phyloP scores from a whole-genome alignment of 2,888 invertebrate species.

The Drosophila trichaetosa region DNA sequence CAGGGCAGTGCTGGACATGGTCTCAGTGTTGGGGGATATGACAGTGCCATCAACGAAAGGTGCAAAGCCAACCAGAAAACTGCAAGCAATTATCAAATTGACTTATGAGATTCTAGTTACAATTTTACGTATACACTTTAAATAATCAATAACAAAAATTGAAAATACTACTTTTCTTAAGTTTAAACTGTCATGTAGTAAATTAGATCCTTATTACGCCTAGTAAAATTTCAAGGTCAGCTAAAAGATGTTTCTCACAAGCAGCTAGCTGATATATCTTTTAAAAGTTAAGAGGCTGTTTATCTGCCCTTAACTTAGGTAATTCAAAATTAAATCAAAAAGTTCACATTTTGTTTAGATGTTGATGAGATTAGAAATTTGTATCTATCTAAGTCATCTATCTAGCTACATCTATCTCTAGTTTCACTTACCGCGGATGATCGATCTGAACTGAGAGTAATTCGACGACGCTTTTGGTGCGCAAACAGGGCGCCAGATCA shows the following conservation, averaged over 20 bases:
- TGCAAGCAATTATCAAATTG: conserved; percentile 39
- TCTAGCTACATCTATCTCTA: neutral
- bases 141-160: neutral
- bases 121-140: no score
- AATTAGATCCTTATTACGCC: accelerated
- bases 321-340: neutral
- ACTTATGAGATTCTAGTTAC: no score
- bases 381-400: neutral
- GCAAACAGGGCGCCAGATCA: conserved; percentile 93
- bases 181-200: no score
- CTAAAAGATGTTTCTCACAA: neutral
- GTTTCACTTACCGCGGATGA: conserved; percentile 87
- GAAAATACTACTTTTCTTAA: neutral
- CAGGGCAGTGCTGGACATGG: conserved; percentile 80
- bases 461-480: conserved; percentile 91
- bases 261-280: neutral
- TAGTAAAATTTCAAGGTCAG: neutral
- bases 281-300: neutral
- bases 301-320: neutral
- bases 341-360: neutral
- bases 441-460: conserved; percentile 91
- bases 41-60: conserved; percentile 97
- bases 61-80: conserved; percentile 95
- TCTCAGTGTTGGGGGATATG: conserved; percentile 87
- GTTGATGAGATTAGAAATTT: no score